Conservation (phyloP, 2,888 invertebrate species). For the Metellina segmentata region DNA sequence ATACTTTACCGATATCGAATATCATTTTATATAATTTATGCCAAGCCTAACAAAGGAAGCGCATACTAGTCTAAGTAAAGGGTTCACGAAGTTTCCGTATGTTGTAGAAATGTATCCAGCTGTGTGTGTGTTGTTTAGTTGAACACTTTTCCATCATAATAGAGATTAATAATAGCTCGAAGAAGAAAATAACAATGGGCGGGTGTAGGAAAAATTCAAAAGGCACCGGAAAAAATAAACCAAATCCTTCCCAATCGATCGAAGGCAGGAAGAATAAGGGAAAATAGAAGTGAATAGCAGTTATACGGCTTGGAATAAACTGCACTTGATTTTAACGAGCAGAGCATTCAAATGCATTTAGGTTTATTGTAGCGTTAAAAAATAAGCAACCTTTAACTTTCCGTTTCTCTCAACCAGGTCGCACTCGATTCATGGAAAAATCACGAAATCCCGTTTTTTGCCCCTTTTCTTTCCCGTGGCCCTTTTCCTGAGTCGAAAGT, state of each 20-base stretch:
- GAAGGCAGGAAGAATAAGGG: constrained; percentile 20
- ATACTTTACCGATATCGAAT: background rate
- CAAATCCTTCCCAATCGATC: constrained; percentile 32
- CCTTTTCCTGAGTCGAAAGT: background rate
- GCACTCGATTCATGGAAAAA: constrained; percentile 63
- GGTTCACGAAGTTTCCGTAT: background rate
- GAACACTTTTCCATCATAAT: constrained; percentile 41
- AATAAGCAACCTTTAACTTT: constrained; percentile 75
- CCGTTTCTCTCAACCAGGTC: constrained; percentile 56
- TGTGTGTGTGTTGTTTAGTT: too few relatives aligned
- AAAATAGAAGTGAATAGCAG: constrained; percentile 53
- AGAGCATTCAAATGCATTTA: constrained; percentile 69
- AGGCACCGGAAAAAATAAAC: constrained; percentile 20
- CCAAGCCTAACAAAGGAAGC: constrained; percentile 28
- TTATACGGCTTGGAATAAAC: constrained; percentile 65
- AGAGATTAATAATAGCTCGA: constrained; percentile 45
- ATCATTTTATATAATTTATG: constrained; percentile 37
- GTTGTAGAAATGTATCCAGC: constrained; percentile 11
- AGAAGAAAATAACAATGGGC: constrained; percentile 48
- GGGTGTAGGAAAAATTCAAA: constrained; percentile 46
- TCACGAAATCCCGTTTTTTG: constrained; percentile 58
- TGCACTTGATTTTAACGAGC: constrained; percentile 75
- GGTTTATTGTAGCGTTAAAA: constrained; percentile 74
- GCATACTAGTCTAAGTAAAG: background rate
- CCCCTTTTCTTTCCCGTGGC: constrained; percentile 14